These are phyloP conservation scores for Sarcophaga carnaria DNA, from an alignment of 2,888 invertebrate species.

Conservation along the genomic window DNA sequence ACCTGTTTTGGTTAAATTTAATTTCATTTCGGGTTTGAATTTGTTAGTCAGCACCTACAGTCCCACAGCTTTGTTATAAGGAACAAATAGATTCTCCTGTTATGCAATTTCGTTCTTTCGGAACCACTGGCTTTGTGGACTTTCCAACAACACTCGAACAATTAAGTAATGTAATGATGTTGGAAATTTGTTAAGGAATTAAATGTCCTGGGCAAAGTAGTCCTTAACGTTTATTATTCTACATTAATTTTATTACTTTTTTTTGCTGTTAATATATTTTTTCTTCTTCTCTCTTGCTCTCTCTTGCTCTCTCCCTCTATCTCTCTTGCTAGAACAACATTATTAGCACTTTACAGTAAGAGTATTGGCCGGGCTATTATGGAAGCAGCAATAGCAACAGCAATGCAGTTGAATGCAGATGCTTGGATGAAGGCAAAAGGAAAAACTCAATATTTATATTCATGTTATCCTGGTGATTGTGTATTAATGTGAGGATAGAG, in stretches of 20 bases:
- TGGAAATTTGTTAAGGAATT: conserved; percentile 65
- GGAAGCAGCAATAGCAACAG: background rate
- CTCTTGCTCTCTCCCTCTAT: background rate
- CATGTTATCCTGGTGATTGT: conserved; percentile 16
- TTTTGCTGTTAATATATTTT: background rate
- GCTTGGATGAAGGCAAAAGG: conserved; percentile 31
- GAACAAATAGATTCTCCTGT: no score
- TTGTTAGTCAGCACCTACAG: no score
- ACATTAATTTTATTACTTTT: conserved; percentile 1
- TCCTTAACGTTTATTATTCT: conserved; percentile 54
- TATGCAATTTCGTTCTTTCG: background rate
- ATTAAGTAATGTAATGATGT: conserved; percentile 66
- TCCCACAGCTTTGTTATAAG: no score
- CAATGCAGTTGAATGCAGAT: conserved; percentile 29
- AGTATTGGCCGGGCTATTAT: background rate
- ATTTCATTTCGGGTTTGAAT: no score
- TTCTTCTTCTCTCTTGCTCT: background rate
- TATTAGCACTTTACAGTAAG: conserved; percentile 25
- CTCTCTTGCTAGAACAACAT: conserved; percentile 17
- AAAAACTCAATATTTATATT: conserved; percentile 50
- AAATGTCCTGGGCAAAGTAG: conserved; percentile 63
- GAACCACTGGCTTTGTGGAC: conserved; percentile 36
- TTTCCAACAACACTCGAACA: conserved; percentile 49
- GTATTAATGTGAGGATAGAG: background rate
- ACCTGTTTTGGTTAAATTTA: no score